Evolutionary conservation across 2,113 vertebrate genomes (phyloP).

Genomic region (Carassius gibelio): DNA sequence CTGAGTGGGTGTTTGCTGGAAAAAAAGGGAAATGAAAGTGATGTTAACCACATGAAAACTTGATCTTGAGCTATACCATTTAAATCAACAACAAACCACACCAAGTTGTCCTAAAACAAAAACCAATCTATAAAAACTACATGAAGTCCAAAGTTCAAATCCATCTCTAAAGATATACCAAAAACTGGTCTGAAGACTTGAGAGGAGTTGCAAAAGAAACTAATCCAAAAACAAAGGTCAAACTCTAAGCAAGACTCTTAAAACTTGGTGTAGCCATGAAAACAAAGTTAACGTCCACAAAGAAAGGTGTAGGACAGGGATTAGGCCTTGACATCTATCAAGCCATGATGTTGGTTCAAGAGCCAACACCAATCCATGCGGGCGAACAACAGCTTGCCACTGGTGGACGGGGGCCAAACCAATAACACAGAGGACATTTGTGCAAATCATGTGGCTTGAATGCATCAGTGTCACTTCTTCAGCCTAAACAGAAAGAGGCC

Average conservation of each 20-base stretch:
- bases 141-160: neutral
- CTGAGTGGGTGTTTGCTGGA: neutral
- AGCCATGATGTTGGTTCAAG: slow-evolving; percentile 42
- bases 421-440: slow-evolving; percentile 45
- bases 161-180: neutral
- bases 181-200: neutral
- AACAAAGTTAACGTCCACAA: neutral
- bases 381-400: slow-evolving; percentile 56
- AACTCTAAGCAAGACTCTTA: too few relatives aligned
- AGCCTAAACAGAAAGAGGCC: slow-evolving; percentile 40
- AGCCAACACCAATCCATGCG: slow-evolving; percentile 45
- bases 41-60: neutral
- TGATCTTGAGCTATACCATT: neutral
- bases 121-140: neutral
- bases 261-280: neutral
- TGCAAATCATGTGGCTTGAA: slow-evolving; percentile 21
- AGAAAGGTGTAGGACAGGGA: neutral
- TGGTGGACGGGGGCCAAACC: slow-evolving; percentile 53
- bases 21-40: neutral
- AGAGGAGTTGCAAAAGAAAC: neutral
- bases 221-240: neutral
- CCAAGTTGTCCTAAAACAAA: too few relatives aligned
- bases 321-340: neutral
- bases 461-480: slow-evolving; percentile 46
- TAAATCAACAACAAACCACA: neutral